These are phyloP conservation scores for Elmis aenea DNA, from an alignment of 2,888 invertebrate species.

Conservation along the genomic window DNA sequence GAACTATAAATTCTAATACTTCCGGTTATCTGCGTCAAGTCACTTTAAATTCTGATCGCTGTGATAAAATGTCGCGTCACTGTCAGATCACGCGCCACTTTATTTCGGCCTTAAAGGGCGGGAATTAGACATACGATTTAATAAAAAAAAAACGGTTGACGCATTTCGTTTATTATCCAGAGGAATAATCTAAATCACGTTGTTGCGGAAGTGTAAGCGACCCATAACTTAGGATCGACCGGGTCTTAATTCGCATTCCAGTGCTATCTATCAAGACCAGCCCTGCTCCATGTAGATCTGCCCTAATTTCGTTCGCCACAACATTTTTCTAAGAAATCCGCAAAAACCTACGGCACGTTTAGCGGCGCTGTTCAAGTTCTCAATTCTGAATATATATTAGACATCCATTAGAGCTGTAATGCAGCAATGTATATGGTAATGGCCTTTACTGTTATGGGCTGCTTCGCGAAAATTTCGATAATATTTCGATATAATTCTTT, in stretches of 20 bases:
- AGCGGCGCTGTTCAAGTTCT: conserved; percentile 15
- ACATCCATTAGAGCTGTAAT: conserved; percentile 17
- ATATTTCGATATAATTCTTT: no score
- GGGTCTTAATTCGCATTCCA: conserved; percentile 33
- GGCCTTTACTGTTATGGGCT: conserved; percentile 12
- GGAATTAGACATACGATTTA: no score
- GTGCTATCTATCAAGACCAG: conserved; percentile 38
- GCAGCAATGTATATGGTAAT: conserved; percentile 16
- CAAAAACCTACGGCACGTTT: conserved; percentile 18
- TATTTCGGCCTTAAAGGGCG: no score
- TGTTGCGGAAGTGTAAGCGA: conserved; percentile 35
- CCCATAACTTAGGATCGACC: conserved; percentile 38
- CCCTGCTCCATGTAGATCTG: conserved; percentile 28
- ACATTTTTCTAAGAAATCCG: conserved; percentile 20
- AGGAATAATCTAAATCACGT: conserved; percentile 9
- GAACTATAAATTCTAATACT: no score
- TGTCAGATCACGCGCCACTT: no score
- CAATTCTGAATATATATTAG: conserved; percentile 19
- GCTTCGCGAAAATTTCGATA: no score
- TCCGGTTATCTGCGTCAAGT: no score
- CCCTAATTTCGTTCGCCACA: conserved; percentile 27
- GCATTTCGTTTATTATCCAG: neutral
- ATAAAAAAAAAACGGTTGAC: no score
- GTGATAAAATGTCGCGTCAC: no score
- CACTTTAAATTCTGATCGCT: no score